Percentiles rank a stretch among this genome's conserved stretches.
Evolutionary conservation across 1,140 invertebrate genomes (phyloP).

Genomic region (Brevipalpus yothersi): DNA sequence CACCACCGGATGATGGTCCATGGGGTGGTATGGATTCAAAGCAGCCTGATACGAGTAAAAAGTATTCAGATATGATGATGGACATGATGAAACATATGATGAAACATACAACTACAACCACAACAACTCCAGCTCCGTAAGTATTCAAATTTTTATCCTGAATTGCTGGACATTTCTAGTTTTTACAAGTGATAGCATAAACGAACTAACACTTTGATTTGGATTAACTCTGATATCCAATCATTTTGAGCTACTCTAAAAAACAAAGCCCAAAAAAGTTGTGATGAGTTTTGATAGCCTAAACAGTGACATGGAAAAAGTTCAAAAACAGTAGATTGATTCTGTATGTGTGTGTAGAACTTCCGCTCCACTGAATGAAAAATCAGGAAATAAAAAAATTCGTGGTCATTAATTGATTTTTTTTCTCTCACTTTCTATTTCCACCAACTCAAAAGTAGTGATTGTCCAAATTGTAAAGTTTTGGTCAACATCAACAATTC

Average conservation of each 20-base stretch:
- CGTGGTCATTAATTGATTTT: neutral
- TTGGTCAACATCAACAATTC: neutral
- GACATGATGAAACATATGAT: neutral
- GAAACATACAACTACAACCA: neutral
- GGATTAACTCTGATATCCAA: too few relatives aligned
- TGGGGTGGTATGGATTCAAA: slow-evolving; percentile 26
- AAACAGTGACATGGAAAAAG: neutral
- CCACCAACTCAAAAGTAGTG: neutral
- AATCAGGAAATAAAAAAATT: neutral
- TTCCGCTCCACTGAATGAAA: neutral
- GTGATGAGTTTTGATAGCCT: neutral
- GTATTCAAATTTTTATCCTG: neutral
- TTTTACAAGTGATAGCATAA: neutral
- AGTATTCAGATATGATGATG: neutral
- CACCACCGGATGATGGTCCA: too few relatives aligned
- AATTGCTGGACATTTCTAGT: neutral
- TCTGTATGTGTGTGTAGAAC: neutral
- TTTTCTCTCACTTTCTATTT: neutral
- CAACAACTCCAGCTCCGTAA: neutral
- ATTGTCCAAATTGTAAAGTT: neutral
- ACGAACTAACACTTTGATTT: neutral
- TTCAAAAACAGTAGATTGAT: neutral
- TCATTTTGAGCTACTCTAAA: neutral
- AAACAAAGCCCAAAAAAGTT: neutral
- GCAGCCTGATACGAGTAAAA: neutral